Evolutionary conservation across 2,797 vertebrate species (phyloP), one percentile per base, ranked within the genome.

Genomic region (Scarus forsteni): DNA sequence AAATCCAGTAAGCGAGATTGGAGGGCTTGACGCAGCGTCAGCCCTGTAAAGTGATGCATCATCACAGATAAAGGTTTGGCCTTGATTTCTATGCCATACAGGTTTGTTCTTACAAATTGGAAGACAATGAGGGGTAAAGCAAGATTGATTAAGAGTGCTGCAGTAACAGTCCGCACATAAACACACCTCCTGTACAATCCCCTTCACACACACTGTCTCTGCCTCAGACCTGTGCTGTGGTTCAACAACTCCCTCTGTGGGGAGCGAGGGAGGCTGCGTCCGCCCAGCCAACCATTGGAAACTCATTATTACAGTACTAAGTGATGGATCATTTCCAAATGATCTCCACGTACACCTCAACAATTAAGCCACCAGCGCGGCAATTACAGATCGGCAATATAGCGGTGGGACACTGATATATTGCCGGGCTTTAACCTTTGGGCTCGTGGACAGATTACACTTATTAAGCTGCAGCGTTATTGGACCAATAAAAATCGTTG

Each of bases 251-350:
- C 70, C 67, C 85, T 88, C 59, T 84, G 45, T 74, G 69, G 81
- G 80, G 86, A 92, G 68, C 19, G 66, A 61, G 75, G 67, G 86
- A 92, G 83, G 65, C 82, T 57, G 83, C 75, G 48, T 66, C 74
- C 52, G 68, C 87, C 84, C 89, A 90, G 75, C 85, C 90, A 92
- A 77, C 91, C 93, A 93, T 94, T 90, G 94, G 92, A 95, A 96
- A 93, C 89, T 94, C 94, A 95, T 96, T 96, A 96, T 91, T 91
- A 81, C 79, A 89, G 66, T 83, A 90, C 89, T 94, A 93, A 95
- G 90, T 80, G 83, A 95, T 93, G 95, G 93, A 95, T 96, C 89
- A 88, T 88, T 92, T 93, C 91, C 91, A 94, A 93, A 93, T 94
- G 85, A 88, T 94, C 88, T 86, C 79, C 90, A 79, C 86, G 61